phyloP scores from a whole-genome alignment of 2,113 vertebrate genomes.

The Actenoides lindsayi region DNA sequence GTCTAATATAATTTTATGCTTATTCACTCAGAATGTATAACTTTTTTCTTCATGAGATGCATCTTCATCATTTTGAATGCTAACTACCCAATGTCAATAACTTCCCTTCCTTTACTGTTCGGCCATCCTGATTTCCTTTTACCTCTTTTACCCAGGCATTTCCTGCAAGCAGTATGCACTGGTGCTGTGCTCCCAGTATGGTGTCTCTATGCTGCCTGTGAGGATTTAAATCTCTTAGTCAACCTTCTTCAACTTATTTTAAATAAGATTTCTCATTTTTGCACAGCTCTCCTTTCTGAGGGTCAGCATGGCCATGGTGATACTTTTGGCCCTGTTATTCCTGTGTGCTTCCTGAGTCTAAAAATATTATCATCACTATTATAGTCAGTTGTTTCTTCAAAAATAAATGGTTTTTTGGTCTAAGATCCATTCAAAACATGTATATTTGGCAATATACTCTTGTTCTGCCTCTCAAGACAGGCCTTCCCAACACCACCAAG shows the following conservation, averaged over 20 bases:
- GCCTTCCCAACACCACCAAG: not conserved
- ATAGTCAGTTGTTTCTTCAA: not conserved
- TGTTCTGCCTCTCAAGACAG: not conserved
- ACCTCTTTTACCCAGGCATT: not conserved
- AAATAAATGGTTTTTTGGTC: not conserved
- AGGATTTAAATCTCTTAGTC: not conserved
- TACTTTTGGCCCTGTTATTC: not conserved
- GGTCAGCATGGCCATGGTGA: not conserved
- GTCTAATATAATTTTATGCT: not conserved
- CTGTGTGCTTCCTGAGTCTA: not conserved
- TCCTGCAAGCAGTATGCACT: not conserved
- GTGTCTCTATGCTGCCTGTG: not conserved
- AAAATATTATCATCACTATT: not conserved
- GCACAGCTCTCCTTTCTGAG: not conserved
- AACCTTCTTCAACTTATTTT: not conserved
- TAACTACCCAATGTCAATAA: not conserved
- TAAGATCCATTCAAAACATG: not conserved
- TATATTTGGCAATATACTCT: not conserved
- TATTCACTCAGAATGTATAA: not conserved
- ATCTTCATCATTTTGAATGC: not conserved
- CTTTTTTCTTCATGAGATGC: not conserved
- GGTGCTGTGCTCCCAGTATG: not conserved
- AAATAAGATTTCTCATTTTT: not conserved
- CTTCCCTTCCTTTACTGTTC: not conserved
- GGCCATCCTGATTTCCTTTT: not conserved